phyloP scores from a whole-genome alignment of 2,113 vertebrate species.

The Rhea pennata region DNA sequence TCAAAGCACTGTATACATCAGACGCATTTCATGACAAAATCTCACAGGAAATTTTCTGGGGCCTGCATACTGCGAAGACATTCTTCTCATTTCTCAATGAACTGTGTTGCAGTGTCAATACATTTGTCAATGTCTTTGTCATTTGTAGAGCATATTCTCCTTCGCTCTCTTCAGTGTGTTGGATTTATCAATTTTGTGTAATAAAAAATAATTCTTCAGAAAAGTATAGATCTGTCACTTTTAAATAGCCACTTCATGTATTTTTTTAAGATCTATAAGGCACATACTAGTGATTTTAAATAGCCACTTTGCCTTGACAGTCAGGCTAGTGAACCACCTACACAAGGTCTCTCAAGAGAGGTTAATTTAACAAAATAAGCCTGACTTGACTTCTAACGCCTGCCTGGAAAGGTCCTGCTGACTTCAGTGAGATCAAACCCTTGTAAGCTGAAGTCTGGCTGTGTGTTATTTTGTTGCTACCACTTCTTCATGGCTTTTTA shows the following conservation, averaged over 20 bases:
- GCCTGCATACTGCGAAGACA: neutral
- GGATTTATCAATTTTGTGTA: neutral
- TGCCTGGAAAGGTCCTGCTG: neutral
- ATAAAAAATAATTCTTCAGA: neutral
- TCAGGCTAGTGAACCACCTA: neutral
- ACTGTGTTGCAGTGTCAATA: neutral
- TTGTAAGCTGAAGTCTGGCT: neutral
- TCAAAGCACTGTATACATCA: neutral
- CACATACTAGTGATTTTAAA: neutral
- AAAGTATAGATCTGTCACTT: neutral
- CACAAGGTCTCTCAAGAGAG: neutral
- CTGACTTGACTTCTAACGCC: neutral
- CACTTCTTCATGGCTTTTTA: neutral
- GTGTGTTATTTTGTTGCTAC: neutral
- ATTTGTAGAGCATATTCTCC: neutral
- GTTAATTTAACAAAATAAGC: neutral
- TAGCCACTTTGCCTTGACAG: neutral
- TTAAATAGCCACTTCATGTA: fast-evolving
- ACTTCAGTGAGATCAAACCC: neutral
- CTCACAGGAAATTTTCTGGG: neutral
- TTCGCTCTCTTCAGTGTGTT: neutral
- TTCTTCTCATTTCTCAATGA: neutral
- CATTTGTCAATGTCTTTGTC: neutral
- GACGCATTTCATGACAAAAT: neutral
- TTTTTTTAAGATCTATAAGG: neutral